These are phyloP conservation scores for Conus canariensis DNA, from an alignment of 2,888 invertebrate species.

Conservation along the genomic window DNA sequence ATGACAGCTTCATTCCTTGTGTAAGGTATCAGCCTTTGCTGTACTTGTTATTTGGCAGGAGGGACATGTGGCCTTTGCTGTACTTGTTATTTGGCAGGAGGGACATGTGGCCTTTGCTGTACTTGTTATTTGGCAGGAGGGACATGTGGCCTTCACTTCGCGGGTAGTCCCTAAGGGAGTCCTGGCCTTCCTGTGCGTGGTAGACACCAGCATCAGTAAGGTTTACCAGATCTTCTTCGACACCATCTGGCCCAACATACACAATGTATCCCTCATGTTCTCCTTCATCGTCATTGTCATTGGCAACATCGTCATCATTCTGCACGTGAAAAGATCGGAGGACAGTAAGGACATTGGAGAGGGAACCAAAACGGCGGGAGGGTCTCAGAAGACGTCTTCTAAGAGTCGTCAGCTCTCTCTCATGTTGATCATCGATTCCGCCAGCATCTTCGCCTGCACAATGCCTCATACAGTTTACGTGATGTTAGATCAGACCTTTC, in stretches of 20 bases:
- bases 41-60: conserved; percentile 50
- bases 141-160: conserved; percentile 55
- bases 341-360: conserved; percentile 30
- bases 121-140: conserved; percentile 51
- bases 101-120: conserved; percentile 52
- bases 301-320: conserved; percentile 63
- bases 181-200: conserved; percentile 60
- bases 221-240: conserved; percentile 48
- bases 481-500: conserved; percentile 48
- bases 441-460: conserved; percentile 63
- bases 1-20: no score
- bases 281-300: conserved; percentile 61
- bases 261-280: conserved; percentile 59
- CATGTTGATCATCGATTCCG: conserved; percentile 66
- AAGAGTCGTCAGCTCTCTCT: conserved; percentile 61
- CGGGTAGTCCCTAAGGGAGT: conserved; percentile 47
- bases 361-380: conserved; percentile 33
- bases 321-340: conserved; percentile 55
- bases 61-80: conserved; percentile 52
- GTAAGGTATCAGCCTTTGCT: no score
- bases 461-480: conserved; percentile 61
- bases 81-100: conserved; percentile 50
- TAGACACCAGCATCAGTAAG: conserved; percentile 42
- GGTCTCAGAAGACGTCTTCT: conserved; percentile 28
- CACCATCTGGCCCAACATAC: conserved; percentile 60